Evolutionary conservation across 2,888 invertebrate species (phyloP).

Genomic region (Ornithoptera priamus): DNA sequence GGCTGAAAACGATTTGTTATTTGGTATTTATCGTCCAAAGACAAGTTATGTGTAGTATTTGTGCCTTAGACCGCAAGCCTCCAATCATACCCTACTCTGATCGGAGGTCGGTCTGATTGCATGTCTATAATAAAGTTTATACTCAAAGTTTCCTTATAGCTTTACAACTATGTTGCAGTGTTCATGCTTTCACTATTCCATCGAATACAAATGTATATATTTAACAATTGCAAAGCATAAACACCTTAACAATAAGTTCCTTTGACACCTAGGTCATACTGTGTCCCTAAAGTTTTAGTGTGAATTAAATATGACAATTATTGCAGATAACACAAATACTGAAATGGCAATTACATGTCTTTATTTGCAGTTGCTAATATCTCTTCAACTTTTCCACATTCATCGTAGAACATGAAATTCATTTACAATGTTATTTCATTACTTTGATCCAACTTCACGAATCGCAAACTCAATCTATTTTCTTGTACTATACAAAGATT

Average conservation of each 20-base stretch:
- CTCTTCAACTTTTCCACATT: no score
- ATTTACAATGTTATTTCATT: no score
- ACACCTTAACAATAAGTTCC: neutral
- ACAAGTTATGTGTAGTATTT: slow-evolving; percentile 56
- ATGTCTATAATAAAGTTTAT: slow-evolving; percentile 6
- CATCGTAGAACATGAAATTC: no score
- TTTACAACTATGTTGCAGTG: neutral
- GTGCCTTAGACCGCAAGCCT: slow-evolving; percentile 44
- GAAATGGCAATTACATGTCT: no score
- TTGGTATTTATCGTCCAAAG: slow-evolving; percentile 55
- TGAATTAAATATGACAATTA: no score
- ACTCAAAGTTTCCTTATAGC: neutral
- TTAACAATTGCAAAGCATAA: neutral
- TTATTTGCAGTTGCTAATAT: no score
- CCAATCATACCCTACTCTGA: slow-evolving; percentile 29
- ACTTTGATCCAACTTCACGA: no score
- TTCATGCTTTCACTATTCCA: neutral
- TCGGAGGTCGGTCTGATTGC: slow-evolving; percentile 8
- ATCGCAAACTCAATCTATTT: no score
- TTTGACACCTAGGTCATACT: neutral
- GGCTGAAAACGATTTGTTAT: slow-evolving; percentile 52
- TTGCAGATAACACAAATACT: no score
- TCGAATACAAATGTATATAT: neutral
- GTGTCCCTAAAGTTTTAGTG: no score
- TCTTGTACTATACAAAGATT: no score